Conservation (phyloP, 2,797 vertebrate genomes). For the Lacerta bilineata region DNA sequence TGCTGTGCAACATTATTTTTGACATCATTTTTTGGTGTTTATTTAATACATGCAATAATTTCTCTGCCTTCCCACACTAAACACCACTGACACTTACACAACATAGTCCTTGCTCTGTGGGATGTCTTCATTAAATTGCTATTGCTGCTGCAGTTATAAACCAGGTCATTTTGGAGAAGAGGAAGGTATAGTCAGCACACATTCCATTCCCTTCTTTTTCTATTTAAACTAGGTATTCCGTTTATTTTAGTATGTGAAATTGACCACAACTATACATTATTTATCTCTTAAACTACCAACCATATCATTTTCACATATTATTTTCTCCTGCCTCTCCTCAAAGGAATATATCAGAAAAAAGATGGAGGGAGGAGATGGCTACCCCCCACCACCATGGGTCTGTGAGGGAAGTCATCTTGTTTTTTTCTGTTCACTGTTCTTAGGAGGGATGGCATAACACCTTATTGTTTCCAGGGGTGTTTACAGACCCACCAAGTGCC, state of each 20-base stretch:
- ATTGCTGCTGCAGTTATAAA: conserved; percentile 28
- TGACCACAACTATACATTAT: background rate
- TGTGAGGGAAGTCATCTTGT: too few species aligned
- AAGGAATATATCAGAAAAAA: conserved; percentile 10
- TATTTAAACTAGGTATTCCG: conserved; percentile 1
- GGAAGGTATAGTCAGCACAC: conserved; percentile 24
- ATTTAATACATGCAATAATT: conserved; percentile 32
- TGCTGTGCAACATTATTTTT: conserved; percentile 32
- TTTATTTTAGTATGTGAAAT: background rate
- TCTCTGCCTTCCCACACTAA: conserved; percentile 37
- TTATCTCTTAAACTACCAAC: background rate
- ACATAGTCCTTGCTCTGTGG: background rate
- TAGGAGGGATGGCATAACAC: too few species aligned
- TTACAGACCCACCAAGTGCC: too few species aligned
- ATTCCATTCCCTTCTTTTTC: background rate
- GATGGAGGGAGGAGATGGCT: background rate
- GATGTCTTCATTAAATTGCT: conserved; percentile 35
- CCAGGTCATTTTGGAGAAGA: conserved; percentile 15
- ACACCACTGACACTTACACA: background rate
- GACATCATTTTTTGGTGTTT: conserved; percentile 19
- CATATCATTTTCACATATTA: background rate
- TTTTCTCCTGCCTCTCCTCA: background rate
- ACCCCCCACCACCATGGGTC: too few species aligned
- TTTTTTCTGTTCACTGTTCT: too few species aligned
- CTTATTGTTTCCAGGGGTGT: too few species aligned